Conservation (phyloP, 2,113 vertebrate species). For the Eulemur rufifrons region DNA sequence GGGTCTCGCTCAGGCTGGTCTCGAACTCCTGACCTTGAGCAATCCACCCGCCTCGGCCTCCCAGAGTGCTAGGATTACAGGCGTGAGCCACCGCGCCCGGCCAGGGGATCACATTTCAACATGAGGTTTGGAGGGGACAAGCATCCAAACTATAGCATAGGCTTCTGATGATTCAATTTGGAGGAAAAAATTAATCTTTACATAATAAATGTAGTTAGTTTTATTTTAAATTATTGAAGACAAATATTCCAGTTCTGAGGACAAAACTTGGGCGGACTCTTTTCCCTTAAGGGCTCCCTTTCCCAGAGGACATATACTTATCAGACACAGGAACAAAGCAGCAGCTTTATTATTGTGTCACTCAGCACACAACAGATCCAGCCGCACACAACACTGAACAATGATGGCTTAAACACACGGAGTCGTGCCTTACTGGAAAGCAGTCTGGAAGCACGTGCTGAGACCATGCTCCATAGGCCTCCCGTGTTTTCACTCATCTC, state of each 20-base stretch:
- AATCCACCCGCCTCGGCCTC: too few species aligned
- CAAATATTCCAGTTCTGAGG: neutral
- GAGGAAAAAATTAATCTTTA: neutral
- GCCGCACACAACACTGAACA: neutral
- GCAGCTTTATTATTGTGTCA: fast-evolving
- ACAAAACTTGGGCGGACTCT: neutral
- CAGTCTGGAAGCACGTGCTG: fast-evolving
- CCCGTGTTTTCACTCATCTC: fast-evolving
- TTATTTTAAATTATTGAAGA: neutral
- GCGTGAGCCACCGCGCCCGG: too few species aligned
- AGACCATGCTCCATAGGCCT: neutral
- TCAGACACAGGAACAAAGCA: neutral
- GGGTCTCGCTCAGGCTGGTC: too few species aligned
- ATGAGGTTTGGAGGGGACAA: too few species aligned
- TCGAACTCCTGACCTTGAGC: too few species aligned
- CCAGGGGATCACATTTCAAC: too few species aligned
- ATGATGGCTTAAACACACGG: neutral
- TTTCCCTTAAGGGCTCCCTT: neutral
- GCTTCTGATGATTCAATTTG: neutral
- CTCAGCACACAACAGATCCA: neutral
- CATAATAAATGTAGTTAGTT: neutral
- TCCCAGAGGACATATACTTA: neutral
- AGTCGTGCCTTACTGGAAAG: neutral
- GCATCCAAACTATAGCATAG: too few species aligned
- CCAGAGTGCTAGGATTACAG: too few species aligned